Evolutionary conservation across 2,888 invertebrate genomes (phyloP), one percentile per base, ranked within the genome.

Genomic region (Melanostoma scalare): DNA sequence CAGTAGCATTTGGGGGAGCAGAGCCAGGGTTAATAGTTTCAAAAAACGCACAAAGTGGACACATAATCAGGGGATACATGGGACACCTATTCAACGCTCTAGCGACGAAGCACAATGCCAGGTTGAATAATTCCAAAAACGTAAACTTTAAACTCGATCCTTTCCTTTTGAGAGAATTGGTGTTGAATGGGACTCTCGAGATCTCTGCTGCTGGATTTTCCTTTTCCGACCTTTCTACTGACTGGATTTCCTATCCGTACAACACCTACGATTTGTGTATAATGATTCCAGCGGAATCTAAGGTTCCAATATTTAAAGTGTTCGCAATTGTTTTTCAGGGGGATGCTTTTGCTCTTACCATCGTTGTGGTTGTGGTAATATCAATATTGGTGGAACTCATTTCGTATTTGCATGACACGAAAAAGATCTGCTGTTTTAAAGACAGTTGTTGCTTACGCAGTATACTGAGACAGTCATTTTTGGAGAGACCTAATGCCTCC

Each of bases 191-290:
- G 9, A 20, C 75, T 0, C 1, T 79, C 0, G 86, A 86, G 33
- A 74, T 86, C 55, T 71, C 81, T 6, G 50, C 42, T 0, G 68
- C 42, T 6, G n/a, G 63, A 0, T n/a, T 20, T 20, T 20, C 69
- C 10, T 6, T 53, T 6, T 0, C 53, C 2, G 40, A 8, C n/a
- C 10, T 9, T 0, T 0, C 3, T 0, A 52, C 42, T 36, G 65
- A 82, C 30, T 31, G n/a, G 4, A 76, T 36, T 53, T 82, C 82
- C 0, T 85, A 85, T 73, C 82, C 85, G 1, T 50, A 69, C 30
- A 76, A 78, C 52, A 33, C 82, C n/a, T 36, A 30, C 6, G 67
- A 76, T 31, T 79, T 58, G 68, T 82, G 85, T 65, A 2, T 82
- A 0, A 40, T 85, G n/a, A 20, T 85, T 38, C 85, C 85, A 9